These are phyloP conservation scores for Onychostoma macrolepis DNA, from an alignment of 2,113 vertebrate species.

Conservation along the genomic window DNA sequence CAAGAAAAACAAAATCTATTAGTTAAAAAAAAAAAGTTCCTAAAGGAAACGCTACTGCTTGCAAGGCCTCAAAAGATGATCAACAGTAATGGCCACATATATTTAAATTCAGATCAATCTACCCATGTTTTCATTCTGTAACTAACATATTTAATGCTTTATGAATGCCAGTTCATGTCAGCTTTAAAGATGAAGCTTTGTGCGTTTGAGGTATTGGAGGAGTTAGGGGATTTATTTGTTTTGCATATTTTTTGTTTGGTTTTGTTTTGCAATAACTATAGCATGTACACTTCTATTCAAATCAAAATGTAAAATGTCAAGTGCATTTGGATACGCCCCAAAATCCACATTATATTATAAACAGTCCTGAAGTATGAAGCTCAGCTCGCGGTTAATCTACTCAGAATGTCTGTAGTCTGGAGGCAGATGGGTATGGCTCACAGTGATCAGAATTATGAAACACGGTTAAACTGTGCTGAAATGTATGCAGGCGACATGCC, in stretches of 20 bases:
- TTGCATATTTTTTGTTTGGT: no score
- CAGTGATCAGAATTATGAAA: conserved; percentile 39
- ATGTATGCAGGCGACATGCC: conserved; percentile 31
- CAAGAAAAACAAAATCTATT: not conserved
- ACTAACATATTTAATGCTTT: not conserved
- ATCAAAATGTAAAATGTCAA: not conserved
- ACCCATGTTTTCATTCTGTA: not conserved
- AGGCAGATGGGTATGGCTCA: conserved; percentile 5
- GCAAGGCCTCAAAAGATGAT: not conserved
- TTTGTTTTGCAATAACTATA: not conserved
- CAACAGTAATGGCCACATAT: not conserved
- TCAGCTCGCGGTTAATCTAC: not conserved
- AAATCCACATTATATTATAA: not conserved
- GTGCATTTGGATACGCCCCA: not conserved
- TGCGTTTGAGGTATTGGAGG: not conserved
- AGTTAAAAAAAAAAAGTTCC: not conserved
- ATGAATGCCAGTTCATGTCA: not conserved
- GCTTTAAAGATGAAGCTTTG: conserved; percentile 6
- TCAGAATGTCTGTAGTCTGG: not conserved
- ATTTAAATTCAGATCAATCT: not conserved
- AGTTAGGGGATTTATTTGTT: conserved; percentile 5
- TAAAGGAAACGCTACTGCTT: not conserved
- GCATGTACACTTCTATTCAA: not conserved
- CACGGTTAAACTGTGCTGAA: conserved; percentile 15
- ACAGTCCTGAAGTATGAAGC: no score